Percentiles rank a stretch among this genome's conserved stretches.
Evolutionary conservation across 2,888 invertebrate genomes (phyloP).

Genomic region (Smittia sp.): DNA sequence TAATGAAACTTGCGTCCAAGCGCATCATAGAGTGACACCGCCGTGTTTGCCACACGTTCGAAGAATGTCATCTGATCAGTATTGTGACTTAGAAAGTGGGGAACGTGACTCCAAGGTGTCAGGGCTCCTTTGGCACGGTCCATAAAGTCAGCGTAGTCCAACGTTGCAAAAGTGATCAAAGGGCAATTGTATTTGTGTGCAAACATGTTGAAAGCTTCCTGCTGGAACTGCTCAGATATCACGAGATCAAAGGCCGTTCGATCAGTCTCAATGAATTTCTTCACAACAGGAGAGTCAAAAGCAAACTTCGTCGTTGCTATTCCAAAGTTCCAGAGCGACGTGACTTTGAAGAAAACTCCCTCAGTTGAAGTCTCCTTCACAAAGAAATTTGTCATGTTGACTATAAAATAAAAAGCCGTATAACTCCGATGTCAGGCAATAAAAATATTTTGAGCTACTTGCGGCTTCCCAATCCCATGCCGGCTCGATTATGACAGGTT

Average conservation of each 20-base stretch:
- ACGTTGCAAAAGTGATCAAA: conserved; percentile 50
- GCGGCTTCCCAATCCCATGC: conserved; percentile 45
- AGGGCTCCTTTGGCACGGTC: conserved; percentile 55
- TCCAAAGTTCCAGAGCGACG: conserved; percentile 50
- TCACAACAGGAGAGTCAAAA: conserved; percentile 48
- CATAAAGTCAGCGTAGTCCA: conserved; percentile 54
- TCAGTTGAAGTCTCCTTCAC: background rate
- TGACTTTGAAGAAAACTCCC: conserved; percentile 46
- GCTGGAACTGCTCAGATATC: conserved; percentile 54
- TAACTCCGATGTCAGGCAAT: background rate
- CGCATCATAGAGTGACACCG: conserved; percentile 50
- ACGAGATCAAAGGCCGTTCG: conserved; percentile 53
- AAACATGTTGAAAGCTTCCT: conserved; percentile 54
- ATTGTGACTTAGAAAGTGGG: conserved; percentile 53
- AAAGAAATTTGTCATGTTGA: conserved; percentile 25
- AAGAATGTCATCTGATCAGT: conserved; percentile 57
- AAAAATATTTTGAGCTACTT: background rate
- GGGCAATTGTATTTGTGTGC: conserved; percentile 53
- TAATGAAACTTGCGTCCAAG: conserved; percentile 47
- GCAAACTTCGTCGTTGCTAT: conserved; percentile 49
- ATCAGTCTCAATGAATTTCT: conserved; percentile 48
- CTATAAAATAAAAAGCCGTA: background rate
- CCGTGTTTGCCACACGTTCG: conserved; percentile 57
- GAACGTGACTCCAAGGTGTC: conserved; percentile 55
- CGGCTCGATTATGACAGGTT: conserved; percentile 51